Evolutionary conservation across 2,888 invertebrate species (phyloP).

Genomic region (Agapostemon virescens): DNA sequence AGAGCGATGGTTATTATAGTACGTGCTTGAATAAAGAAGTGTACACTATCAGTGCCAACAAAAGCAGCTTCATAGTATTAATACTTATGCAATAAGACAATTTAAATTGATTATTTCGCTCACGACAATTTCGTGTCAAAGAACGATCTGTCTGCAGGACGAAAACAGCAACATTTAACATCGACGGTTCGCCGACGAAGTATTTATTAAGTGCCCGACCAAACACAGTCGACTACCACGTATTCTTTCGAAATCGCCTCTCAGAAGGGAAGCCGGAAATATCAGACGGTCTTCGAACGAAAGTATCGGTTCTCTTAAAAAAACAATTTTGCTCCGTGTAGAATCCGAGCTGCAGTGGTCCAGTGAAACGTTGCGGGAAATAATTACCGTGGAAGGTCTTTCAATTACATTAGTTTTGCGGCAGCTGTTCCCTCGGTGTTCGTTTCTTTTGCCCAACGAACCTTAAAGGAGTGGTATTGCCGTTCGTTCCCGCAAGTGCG

Average conservation of each 20-base stretch:
- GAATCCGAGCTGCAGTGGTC: not conserved
- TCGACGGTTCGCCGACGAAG: too few relatives aligned
- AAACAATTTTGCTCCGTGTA: not conserved
- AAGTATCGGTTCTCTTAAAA: not conserved
- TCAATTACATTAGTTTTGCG: constrained; percentile 32
- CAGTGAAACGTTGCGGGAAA: not conserved
- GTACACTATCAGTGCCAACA: too few relatives aligned
- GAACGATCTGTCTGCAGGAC: too few relatives aligned
- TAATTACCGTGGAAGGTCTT: constrained; percentile 26
- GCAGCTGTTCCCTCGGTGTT: not conserved
- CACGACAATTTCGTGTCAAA: too few relatives aligned
- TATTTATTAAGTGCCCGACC: not conserved
- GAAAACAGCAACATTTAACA: too few relatives aligned
- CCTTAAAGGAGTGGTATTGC: constrained; percentile 8
- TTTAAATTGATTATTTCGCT: too few relatives aligned
- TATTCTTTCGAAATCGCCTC: not conserved
- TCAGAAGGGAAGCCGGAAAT: not conserved
- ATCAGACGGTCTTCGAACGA: not conserved
- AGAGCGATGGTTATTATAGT: too few relatives aligned
- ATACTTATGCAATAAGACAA: too few relatives aligned
- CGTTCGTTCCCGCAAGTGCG: not conserved
- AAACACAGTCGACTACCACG: not conserved
- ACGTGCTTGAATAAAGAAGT: too few relatives aligned
- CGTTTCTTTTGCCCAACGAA: constrained; percentile 24
- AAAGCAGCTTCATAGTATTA: too few relatives aligned